These are phyloP conservation scores for Amphiprion clarkii DNA, from an alignment of 2,797 vertebrate species.

Conservation along the genomic window DNA sequence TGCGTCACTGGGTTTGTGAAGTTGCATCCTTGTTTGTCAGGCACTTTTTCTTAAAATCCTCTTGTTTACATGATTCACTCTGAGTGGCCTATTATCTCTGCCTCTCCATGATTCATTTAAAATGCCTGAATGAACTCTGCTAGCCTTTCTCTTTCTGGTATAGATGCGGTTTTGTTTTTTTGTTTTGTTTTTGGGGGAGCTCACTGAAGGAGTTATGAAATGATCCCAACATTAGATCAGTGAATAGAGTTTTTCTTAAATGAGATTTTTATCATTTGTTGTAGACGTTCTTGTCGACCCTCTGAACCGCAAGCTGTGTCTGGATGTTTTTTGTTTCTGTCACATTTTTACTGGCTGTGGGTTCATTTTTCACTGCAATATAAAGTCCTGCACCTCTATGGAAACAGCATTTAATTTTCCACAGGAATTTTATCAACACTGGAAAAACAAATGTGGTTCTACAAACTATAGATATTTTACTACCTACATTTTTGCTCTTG, in stretches of 20 bases:
- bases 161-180: neutral
- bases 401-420: too few relatives aligned
- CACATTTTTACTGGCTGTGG: too few relatives aligned
- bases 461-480: too few relatives aligned
- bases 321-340: too few relatives aligned
- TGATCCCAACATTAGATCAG: neutral
- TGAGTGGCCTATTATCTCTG: constrained; percentile 40
- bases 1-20: constrained; percentile 13
- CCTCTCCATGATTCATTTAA: constrained; percentile 26
- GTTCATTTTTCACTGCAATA: too few relatives aligned
- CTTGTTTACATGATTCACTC: too few relatives aligned
- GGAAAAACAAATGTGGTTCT: too few relatives aligned
- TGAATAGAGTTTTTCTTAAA: neutral
- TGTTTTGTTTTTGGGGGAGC: neutral
- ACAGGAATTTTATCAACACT: too few relatives aligned
- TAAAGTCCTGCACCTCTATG: too few relatives aligned
- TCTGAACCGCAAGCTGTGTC: too few relatives aligned
- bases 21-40: constrained; percentile 1
- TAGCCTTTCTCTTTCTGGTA: neutral
- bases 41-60: neutral
- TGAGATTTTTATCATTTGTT: neutral
- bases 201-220: neutral
- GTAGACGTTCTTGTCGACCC: neutral
- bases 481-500: too few relatives aligned
- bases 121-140: neutral